A percentile compares a stretch with the other conserved stretches of the same genome.
Conservation (phyloP, 1,140 invertebrate species). For the Drosophila sucinea region DNA sequence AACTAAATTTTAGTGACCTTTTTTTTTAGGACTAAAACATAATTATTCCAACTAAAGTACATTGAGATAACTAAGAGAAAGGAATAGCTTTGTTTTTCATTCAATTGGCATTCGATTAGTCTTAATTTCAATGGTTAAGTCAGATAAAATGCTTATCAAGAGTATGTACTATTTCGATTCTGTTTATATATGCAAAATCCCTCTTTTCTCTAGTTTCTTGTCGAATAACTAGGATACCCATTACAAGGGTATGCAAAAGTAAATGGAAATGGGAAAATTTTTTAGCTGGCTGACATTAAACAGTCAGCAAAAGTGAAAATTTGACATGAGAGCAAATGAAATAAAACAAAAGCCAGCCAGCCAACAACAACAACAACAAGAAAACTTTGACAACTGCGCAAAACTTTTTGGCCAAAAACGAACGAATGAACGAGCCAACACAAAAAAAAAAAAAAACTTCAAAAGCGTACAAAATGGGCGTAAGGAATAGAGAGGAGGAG, state of each 20-base stretch:
- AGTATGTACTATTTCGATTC: too few relatives aligned
- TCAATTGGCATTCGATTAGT: too few relatives aligned
- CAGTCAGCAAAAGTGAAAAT: conserved; percentile 77
- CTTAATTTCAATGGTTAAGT: too few relatives aligned
- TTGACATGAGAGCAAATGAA: conserved; percentile 70
- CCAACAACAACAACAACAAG: conserved; percentile 42
- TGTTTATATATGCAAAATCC: too few relatives aligned
- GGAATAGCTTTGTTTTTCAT: too few relatives aligned
- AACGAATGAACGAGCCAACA: conserved; percentile 18
- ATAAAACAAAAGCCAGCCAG: conserved; percentile 62
- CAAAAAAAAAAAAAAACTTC: conserved; percentile 58
- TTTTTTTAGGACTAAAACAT: too few relatives aligned
- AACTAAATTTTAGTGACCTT: too few relatives aligned
- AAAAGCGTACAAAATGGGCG: conserved; percentile 67
- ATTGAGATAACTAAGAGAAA: too few relatives aligned
- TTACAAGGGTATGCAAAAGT: neutral
- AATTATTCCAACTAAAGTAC: too few relatives aligned
- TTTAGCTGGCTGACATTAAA: conserved; percentile 60
- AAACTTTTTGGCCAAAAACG: conserved; percentile 57
- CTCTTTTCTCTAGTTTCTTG: neutral
- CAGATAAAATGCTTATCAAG: too few relatives aligned
- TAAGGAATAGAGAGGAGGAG: conserved; percentile 28
- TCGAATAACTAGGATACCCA: neutral
- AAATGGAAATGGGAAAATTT: neutral
- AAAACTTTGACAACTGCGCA: conserved; percentile 75